phyloP scores from a whole-genome alignment of 2,888 invertebrate species.

The Salpingus planirostris region DNA sequence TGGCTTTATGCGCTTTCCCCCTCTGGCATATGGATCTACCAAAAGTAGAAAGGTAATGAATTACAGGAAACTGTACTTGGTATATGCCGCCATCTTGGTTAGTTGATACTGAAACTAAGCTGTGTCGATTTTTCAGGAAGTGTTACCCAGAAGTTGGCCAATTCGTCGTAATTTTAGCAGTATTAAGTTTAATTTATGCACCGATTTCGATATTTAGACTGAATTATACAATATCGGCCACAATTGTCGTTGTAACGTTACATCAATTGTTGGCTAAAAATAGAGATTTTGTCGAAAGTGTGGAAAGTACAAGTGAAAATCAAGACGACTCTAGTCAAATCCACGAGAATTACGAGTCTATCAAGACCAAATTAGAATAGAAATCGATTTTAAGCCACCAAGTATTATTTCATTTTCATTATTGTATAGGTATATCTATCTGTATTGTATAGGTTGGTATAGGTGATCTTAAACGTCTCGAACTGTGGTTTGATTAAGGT shows the following conservation, averaged over 20 bases:
- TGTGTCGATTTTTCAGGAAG: slow-evolving; percentile 40
- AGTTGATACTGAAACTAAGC: neutral
- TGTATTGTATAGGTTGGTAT: too few relatives aligned
- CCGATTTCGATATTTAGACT: slow-evolving; percentile 53
- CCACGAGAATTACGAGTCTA: too few relatives aligned
- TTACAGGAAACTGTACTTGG: too few relatives aligned
- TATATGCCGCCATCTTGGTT: slow-evolving; percentile 11
- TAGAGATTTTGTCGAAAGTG: too few relatives aligned
- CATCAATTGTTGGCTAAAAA: slow-evolving; percentile 46
- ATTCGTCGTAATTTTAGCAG: slow-evolving; percentile 47
- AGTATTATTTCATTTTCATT: too few relatives aligned
- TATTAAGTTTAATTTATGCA: slow-evolving; percentile 49
- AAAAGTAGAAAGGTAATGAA: slow-evolving; percentile 53
- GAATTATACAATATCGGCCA: slow-evolving; percentile 49
- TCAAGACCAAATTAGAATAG: too few relatives aligned
- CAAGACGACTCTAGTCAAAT: too few relatives aligned
- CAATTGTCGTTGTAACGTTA: slow-evolving; percentile 47
- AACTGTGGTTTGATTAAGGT: too few relatives aligned
- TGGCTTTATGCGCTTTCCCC: slow-evolving; percentile 51
- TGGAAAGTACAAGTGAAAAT: too few relatives aligned
- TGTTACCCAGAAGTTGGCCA: slow-evolving; percentile 43
- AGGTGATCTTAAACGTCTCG: too few relatives aligned
- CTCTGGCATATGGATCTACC: slow-evolving; percentile 63
- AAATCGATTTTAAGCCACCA: too few relatives aligned
- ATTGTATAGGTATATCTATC: too few relatives aligned